These are phyloP conservation scores for Bostrychus sinensis DNA, from an alignment of 2,113 vertebrate species.

Conservation along the genomic window DNA sequence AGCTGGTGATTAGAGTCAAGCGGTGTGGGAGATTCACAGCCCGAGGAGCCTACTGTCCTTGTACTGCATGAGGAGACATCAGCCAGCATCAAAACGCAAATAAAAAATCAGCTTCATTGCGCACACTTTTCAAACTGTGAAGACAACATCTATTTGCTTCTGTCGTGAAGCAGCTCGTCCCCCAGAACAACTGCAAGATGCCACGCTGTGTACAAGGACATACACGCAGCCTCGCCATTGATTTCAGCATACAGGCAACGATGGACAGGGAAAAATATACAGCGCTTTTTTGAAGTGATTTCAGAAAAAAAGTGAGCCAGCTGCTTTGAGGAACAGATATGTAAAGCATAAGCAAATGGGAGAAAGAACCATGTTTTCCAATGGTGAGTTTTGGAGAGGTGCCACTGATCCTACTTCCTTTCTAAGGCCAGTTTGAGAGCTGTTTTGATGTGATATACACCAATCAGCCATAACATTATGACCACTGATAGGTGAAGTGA, in stretches of 20 bases:
- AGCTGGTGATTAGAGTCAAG: conserved; percentile 88
- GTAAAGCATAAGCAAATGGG: conserved; percentile 25
- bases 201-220: conserved; percentile 16
- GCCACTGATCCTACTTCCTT: conserved; percentile 10
- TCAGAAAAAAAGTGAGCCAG: neutral
- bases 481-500: neutral
- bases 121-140: conserved; percentile 10
- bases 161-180: neutral
- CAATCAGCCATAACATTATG: neutral
- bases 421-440: conserved; percentile 20
- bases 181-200: neutral
- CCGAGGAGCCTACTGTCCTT: conserved; percentile 83
- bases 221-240: conserved; percentile 3
- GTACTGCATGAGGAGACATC: conserved; percentile 79
- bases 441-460: conserved; percentile 13
- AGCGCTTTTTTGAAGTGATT: conserved; percentile 7
- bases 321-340: conserved; percentile 32
- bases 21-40: conserved; percentile 86
- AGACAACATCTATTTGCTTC: neutral
- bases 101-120: conserved; percentile 7
- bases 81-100: conserved; percentile 52
- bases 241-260: conserved; percentile 23
- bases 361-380: conserved; percentile 24
- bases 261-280: conserved; percentile 16
- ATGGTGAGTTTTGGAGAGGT: conserved; percentile 15